Conservation (phyloP, 2,888 invertebrate species). For the Stictocephala bisonia region DNA sequence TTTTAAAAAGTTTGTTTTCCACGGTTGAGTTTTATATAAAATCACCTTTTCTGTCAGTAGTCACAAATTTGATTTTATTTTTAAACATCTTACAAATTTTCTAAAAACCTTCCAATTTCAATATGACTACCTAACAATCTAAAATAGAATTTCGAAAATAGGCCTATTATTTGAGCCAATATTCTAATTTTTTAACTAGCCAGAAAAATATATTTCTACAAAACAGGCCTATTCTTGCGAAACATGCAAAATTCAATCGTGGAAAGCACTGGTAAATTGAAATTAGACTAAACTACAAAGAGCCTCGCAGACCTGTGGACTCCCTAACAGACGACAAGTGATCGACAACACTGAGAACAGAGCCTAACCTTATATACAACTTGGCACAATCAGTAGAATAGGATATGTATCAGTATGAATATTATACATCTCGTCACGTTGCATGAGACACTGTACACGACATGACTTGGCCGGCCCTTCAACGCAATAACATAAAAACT, state of each 20-base stretch:
- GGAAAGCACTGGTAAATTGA: slow-evolving; percentile 31
- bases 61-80: slow-evolving; percentile 17
- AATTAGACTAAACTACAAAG: slow-evolving; percentile 39
- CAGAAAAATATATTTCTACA: slow-evolving; percentile 48
- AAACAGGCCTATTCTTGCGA: slow-evolving; percentile 45
- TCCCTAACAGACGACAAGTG: slow-evolving; percentile 44
- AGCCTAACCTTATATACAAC: slow-evolving; percentile 53
- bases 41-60: background rate
- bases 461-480: slow-evolving; percentile 49
- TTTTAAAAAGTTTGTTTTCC: slow-evolving; percentile 28
- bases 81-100: background rate
- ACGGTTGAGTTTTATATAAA: slow-evolving; percentile 31
- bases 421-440: slow-evolving; percentile 52
- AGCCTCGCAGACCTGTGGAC: slow-evolving; percentile 28
- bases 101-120: background rate
- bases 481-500: background rate
- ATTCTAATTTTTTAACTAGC: slow-evolving; percentile 49
- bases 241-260: slow-evolving; percentile 35
- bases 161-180: slow-evolving; percentile 43
- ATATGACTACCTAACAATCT: background rate
- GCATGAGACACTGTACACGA: slow-evolving; percentile 28
- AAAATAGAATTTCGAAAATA: slow-evolving; percentile 19
- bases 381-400: slow-evolving; percentile 54
- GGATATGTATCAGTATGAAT: slow-evolving; percentile 57
- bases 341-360: slow-evolving; percentile 40